A percentile compares a stretch with the other conserved stretches of the same genome.
These are phyloP conservation scores for Dolichallabes microphthalmus DNA, from an alignment of 2,113 vertebrate genomes.

Conservation along the genomic window DNA sequence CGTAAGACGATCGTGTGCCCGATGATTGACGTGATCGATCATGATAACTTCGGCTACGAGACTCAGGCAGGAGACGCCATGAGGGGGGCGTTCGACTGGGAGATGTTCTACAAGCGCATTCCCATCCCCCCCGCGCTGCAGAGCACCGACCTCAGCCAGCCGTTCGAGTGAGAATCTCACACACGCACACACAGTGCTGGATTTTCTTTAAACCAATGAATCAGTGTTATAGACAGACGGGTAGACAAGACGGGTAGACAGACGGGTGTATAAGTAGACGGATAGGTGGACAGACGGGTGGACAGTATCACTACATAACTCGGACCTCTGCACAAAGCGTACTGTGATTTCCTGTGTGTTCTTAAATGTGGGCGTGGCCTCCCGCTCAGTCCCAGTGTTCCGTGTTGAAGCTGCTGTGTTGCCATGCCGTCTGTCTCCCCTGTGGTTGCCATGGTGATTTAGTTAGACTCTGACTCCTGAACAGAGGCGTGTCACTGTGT, in stretches of 20 bases:
- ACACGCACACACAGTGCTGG: not conserved
- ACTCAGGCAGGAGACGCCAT: constrained; percentile 95
- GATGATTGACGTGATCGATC: constrained; percentile 97
- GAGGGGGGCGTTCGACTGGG: constrained; percentile 98
- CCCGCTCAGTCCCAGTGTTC: not conserved
- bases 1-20: constrained; percentile 93
- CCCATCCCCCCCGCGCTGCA: constrained; percentile 90
- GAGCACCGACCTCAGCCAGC: constrained; percentile 87
- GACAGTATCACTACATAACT: too few relatives aligned
- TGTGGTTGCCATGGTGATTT: not conserved
- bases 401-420: not conserved
- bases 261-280: too few relatives aligned
- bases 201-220: not conserved
- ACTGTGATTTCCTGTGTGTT: too few relatives aligned
- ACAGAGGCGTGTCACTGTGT: not conserved
- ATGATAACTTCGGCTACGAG: constrained; percentile 94
- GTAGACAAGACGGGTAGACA: too few relatives aligned
- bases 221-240: too few relatives aligned
- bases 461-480: not conserved
- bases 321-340: too few relatives aligned
- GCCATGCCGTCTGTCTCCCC: not conserved
- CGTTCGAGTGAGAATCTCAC: constrained; percentile 86
- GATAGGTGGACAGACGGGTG: too few relatives aligned
- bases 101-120: constrained; percentile 98
- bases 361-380: not conserved